Percentiles rank a stretch among this genome's conserved stretches.
Evolutionary conservation across 2,113 vertebrate genomes (phyloP).

Genomic region (Phyllostomus hastatus): DNA sequence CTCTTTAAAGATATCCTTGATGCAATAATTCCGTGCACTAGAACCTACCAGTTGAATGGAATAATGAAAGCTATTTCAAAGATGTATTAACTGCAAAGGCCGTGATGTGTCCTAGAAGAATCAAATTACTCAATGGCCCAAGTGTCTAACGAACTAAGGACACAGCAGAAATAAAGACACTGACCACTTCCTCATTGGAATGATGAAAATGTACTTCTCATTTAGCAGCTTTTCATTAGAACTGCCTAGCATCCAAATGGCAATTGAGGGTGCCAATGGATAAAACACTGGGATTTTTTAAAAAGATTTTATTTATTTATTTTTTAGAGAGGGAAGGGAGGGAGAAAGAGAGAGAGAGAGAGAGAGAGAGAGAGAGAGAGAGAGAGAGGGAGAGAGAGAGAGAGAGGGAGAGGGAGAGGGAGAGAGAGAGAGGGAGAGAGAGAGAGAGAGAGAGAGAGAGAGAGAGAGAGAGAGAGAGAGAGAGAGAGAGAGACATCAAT

Average conservation of each 20-base stretch:
- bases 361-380: no score
- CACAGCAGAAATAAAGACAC: slow-evolving; percentile 23
- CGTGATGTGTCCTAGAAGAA: background rate
- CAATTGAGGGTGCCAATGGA: background rate
- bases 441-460: no score
- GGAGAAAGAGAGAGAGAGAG: no score
- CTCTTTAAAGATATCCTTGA: slow-evolving; percentile 30
- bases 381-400: no score
- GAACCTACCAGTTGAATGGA: background rate
- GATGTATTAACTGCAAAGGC: slow-evolving; percentile 52
- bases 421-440: no score
- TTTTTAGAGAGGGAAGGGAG: no score
- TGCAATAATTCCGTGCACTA: slow-evolving; percentile 42
- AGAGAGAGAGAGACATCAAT: no score
- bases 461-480: no score
- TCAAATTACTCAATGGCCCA: slow-evolving; percentile 8
- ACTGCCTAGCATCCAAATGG: background rate
- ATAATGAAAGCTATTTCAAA: slow-evolving; percentile 48
- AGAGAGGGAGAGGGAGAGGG: no score
- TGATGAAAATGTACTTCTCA: slow-evolving; percentile 29
- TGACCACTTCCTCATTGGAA: slow-evolving; percentile 15
- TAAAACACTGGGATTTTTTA: background rate
- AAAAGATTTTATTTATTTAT: no score
- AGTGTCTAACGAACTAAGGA: slow-evolving; percentile 31
- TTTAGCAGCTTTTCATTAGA: background rate